phyloP scores from a whole-genome alignment of 1,140 invertebrate genomes.

The Dysdera silvatica region DNA sequence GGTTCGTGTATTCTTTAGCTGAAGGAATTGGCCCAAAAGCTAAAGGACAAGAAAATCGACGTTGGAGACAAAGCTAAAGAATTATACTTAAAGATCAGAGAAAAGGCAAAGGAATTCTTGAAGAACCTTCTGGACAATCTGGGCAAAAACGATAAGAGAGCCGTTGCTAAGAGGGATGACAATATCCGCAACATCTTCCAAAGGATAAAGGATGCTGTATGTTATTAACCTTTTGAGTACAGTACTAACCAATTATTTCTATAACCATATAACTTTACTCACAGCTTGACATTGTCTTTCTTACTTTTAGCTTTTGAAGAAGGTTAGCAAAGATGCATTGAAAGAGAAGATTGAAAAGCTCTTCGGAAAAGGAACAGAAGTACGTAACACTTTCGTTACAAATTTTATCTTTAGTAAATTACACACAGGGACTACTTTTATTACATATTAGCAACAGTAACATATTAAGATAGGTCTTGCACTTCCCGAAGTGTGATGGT shows the following conservation, averaged over 20 bases:
- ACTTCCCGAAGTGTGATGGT: too few species aligned
- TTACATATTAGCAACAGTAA: too few species aligned
- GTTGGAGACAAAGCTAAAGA: not conserved
- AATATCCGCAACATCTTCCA: conserved; percentile 17
- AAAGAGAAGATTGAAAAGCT: conserved; percentile 22
- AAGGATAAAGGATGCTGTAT: conserved; percentile 13
- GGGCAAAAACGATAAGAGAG: too few species aligned
- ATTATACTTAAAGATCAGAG: not conserved
- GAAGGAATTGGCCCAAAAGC: not conserved
- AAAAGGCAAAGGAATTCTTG: not conserved
- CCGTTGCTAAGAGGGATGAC: not conserved
- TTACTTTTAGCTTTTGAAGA: conserved; percentile 4
- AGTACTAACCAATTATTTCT: too few species aligned
- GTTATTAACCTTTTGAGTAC: too few species aligned
- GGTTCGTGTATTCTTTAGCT: too few species aligned
- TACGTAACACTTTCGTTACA: not conserved
- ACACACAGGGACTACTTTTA: too few species aligned
- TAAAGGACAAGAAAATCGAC: not conserved
- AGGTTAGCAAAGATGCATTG: conserved; percentile 19
- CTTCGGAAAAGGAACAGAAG: conserved; percentile 22
- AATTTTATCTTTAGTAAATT: too few species aligned
- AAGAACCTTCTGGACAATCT: conserved; percentile 8
- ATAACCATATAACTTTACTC: too few species aligned
- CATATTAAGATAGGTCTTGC: too few species aligned
- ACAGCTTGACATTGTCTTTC: too few species aligned